Base-by-base conservation (phyloP, 2,113 vertebrate genomes). In the Erinaceus europaeus region DNA sequence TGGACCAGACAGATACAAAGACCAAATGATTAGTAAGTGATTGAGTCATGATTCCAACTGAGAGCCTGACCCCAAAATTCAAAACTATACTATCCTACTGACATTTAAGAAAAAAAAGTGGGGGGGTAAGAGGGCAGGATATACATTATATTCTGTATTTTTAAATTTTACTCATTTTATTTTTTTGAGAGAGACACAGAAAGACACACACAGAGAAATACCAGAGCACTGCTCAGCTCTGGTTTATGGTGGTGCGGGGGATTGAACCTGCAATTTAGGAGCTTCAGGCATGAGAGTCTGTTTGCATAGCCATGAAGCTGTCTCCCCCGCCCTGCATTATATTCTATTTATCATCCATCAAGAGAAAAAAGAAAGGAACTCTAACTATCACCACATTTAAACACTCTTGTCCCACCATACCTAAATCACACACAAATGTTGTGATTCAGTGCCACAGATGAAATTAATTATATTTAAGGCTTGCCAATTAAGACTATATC, bases 341-440 rank as follows among this genome's bases (percentile, higher is more conserved):
- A 59, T 36, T 78, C 40, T 61, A 67, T 23, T 3, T 18, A 82
- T 5, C 27, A 65, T 34, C 21, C 20, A 83, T 34, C 74, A 84
- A 14, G 23, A 62, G 29, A 91, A 88, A 84, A 91, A 88, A 84
- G 73, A 46, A 88, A 84, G 42, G 32, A 72, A 46, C 52, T 27
- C 10, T 12, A 52, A 50, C 4, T 8, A 78, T 6, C 9, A 52
- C 10, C 4, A 85, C 36, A 27, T 59, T 71, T 48, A 82, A 50
- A 21, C 13, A 77, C 1, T 10, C 25, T 40, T 44, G 25, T 29
- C 17, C 5, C 25, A 21, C 23, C 3, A 4, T 18, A 29, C 17
- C 32, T 59, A n/a, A 6, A 55, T 73, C 21, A 69, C 14, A 62
- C 5, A 50, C 18, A 59, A 86, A 76, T 38, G 82, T 25, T 23